These are phyloP conservation scores for Phymorhynchus buccinoides DNA, from an alignment of 1,140 invertebrate species.

Conservation along the genomic window DNA sequence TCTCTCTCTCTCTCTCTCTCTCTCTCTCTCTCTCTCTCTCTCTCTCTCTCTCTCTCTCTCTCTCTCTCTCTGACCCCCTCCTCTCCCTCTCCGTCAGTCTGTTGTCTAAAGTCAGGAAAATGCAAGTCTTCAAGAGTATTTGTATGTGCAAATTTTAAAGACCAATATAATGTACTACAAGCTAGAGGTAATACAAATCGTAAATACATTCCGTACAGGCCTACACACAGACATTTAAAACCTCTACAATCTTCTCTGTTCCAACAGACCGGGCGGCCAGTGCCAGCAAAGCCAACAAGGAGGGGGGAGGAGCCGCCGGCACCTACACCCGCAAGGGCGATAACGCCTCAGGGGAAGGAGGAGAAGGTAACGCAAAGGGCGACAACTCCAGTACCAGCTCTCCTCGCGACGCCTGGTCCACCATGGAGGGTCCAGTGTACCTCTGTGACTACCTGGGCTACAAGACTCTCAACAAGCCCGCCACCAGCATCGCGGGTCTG, in stretches of 20 bases:
- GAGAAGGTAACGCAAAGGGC: background rate
- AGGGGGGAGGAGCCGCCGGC: background rate
- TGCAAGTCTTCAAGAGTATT: background rate
- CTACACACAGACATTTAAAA: background rate
- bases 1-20: background rate
- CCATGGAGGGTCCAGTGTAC: constrained; percentile 56
- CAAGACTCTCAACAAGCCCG: constrained; percentile 55
- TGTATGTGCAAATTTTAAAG: background rate
- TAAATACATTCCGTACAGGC: background rate
- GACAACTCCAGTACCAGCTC: constrained; percentile 4
- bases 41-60: background rate
- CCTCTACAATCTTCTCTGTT: background rate
- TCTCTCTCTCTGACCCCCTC: background rate
- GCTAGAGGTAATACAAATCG: background rate
- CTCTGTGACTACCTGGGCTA: constrained; percentile 55
- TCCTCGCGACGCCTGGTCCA: constrained; percentile 22
- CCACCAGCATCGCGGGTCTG: constrained; percentile 54
- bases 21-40: constrained; percentile 18
- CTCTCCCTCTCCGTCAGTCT: background rate
- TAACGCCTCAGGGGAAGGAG: background rate
- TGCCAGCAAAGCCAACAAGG: background rate
- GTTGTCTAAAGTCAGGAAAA: background rate
- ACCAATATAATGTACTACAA: background rate
- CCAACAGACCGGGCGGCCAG: background rate
- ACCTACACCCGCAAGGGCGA: constrained; percentile 22